Evolutionary conservation across 2,888 invertebrate species (phyloP), one percentile per base, ranked within the genome.

Genomic region (Sicus ferrugineus): DNA sequence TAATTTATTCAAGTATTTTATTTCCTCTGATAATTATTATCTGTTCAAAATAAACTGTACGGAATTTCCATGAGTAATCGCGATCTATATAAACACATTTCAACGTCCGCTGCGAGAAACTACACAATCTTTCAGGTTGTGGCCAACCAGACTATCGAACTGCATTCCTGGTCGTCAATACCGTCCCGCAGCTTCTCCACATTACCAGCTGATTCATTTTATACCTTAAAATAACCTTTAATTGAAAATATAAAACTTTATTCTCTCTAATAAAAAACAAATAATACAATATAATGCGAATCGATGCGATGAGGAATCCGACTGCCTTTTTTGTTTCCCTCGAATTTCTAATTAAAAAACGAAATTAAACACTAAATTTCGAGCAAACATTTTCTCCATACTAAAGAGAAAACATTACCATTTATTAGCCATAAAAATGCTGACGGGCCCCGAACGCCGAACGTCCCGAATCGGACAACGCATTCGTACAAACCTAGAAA

Each of bases 351-450:
- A 54, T 54, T 54, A 54, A 54, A 54, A 54, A 23, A 3, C 14
- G 28, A 28, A 16, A 54, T 50, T 2, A 21, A 50, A 54, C 54
- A 54, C 26, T 54, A 54, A 54, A 28, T 28, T 54, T 16, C 28
- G 23, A 14, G 28, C 26, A 5, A 26, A 26, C 54, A 23, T 26
- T 54, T 54, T 28, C 11, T 54, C 23, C 28, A 11, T 11, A 23
- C 54, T 54, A 54, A 54, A 54, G 11, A 28, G 28, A 54, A 54
- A 54, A 54, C 54, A 5, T 54, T 26, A 21, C 54, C 50, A 52
- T 52, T 54, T 54, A 54, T 54, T 54, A 23, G 54, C 54, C 54
- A 54, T 54, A 54, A 54, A 52, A 23, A 52, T 46, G 46, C n/a
- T 46, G n/a, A 46, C 46, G 46, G 14, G 3, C n/a, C n/a, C n/a